Conservation (phyloP, 1,140 invertebrate genomes). For the Anagrus nilaparvatae region DNA sequence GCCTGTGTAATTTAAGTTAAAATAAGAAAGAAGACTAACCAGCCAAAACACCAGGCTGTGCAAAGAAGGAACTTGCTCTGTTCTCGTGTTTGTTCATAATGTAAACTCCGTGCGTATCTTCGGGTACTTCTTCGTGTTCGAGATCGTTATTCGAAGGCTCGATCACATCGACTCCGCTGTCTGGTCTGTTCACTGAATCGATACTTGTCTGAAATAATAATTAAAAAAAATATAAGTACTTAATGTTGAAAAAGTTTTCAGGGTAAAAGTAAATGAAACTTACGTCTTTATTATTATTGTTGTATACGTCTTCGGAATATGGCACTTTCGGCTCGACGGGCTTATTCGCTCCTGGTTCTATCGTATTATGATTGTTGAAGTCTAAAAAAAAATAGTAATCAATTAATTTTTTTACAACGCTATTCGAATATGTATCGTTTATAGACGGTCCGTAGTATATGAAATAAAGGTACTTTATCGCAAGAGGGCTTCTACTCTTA, state of each 20-base stretch:
- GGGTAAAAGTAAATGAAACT: conserved; percentile 5
- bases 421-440: no score
- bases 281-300: conserved; percentile 28
- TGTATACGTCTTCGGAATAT: conserved; percentile 26
- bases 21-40: conserved; percentile 47
- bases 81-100: conserved; percentile 77
- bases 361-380: conserved; percentile 30
- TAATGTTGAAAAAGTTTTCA: conserved; percentile 2
- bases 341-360: conserved; percentile 32
- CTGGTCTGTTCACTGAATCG: conserved; percentile 30
- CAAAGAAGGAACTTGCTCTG: conserved; percentile 80
- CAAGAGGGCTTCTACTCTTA: no score
- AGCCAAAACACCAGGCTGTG: conserved; percentile 87
- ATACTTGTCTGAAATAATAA: conserved; percentile 25
- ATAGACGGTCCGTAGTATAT: no score
- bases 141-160: conserved; percentile 26
- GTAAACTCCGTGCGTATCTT: conserved; percentile 47
- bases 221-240: conserved; percentile 5
- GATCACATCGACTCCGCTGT: conserved; percentile 32
- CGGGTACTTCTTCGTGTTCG: conserved; percentile 27
- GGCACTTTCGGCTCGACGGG: conserved; percentile 31
- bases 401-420: no score
- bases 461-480: no score
- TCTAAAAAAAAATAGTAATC: conserved; percentile 24
- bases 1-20: background rate